Base-by-base conservation (phyloP, 1,140 invertebrate species). In the Brachystomella parvula region DNA sequence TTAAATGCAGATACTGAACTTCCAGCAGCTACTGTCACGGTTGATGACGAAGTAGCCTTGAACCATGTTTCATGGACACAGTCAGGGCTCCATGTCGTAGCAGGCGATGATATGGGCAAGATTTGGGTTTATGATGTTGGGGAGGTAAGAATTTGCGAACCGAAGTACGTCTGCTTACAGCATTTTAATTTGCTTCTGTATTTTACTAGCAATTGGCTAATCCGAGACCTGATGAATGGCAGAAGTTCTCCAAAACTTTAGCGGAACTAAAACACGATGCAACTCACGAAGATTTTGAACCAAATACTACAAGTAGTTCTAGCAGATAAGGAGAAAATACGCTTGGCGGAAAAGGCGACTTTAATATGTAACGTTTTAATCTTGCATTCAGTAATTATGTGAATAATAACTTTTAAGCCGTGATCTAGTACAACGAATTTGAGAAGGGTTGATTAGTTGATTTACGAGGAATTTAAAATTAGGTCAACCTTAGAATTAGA, bases 1-100 rank as follows among this genome's bases (percentile, higher is more conserved):
- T n/a, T n/a, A n/a, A n/a, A n/a, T n/a, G n/a, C n/a, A n/a, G 94
- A 98, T 76, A 96, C 94, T 0, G 95, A 97, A 84, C 89, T 96
- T 60, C 94, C 95, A 35, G 87, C 90, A 24, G 92, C 92, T 35
- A 89, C 87, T 70, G 84, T 89, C 28, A 78, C 85, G 31, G 85
- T 95, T 32, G 84, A 83, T 73, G 88, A 88, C 57, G 84, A 83
- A 73, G 89, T 88, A 59, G 92, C 94, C 0, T 81, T 97, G 63
- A 97, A 96, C 79, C 83, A 89, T 75, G 88, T 96, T 33, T 89
- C 91, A 2, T 98, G 94, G 94, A 92, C 94, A 32, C 92, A 91
- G 24, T 88, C 84, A 71, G 95, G 95, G 15, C 82, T 89, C 53
- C 90, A 95, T 77, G 85, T 98, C 2, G 91, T 90, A 24, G 92